These are phyloP conservation scores for Cyclura pinguis DNA, from an alignment of 2,797 vertebrate genomes.

Conservation along the genomic window DNA sequence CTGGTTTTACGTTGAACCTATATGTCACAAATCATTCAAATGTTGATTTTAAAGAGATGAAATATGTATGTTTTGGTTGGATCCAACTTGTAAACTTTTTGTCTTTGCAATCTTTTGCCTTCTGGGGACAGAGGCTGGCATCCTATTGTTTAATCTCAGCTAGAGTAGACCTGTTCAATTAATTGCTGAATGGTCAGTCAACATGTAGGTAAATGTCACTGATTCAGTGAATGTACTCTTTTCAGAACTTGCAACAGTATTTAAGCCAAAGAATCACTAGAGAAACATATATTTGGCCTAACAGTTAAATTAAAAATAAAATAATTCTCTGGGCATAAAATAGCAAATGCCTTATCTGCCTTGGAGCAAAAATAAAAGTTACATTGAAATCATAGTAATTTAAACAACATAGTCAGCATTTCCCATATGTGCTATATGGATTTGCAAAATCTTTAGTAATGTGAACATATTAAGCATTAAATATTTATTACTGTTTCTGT, in stretches of 20 bases:
- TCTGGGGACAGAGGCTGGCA: background rate
- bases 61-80: background rate
- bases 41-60: background rate
- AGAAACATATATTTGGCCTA: background rate
- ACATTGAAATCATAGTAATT: background rate
- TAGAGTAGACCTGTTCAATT: no score
- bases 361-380: constrained; percentile 2
- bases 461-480: no score
- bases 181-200: no score
- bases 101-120: background rate
- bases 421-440: no score
- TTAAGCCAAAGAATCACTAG: background rate
- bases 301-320: background rate
- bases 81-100: background rate
- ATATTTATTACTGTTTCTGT: no score
- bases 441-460: no score
- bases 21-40: background rate
- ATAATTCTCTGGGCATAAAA: background rate
- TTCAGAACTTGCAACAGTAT: background rate
- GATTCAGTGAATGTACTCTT: background rate
- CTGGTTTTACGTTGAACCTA: background rate
- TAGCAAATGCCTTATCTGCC: background rate
- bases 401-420: constrained; percentile 17
- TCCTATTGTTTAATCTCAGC: no score
- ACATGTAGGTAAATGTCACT: no score